These are phyloP conservation scores for Philopedon plagiatum DNA, from an alignment of 2,888 invertebrate genomes.

Conservation along the genomic window DNA sequence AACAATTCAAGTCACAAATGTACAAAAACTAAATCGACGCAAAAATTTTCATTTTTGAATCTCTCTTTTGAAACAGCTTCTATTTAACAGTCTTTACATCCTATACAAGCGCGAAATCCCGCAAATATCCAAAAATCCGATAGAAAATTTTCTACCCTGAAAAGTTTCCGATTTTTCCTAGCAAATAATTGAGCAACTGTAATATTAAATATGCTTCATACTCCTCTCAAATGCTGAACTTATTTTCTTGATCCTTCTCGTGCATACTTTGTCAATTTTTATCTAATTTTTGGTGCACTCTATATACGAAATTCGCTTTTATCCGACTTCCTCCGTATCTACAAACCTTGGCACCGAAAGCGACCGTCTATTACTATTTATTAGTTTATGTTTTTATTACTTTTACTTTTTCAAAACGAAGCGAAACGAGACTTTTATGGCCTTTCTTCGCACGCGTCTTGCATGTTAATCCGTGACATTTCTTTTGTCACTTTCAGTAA, in stretches of 20 bases:
- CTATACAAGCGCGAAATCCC: no score
- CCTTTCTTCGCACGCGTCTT: constrained; percentile 42
- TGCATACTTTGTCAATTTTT: no score
- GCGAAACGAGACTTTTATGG: constrained; percentile 23
- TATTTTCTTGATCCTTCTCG: no score
- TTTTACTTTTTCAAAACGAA: constrained; percentile 32
- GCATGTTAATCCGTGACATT: constrained; percentile 18
- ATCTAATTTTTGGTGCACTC: background rate
- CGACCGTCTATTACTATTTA: constrained; percentile 26
- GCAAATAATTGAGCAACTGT: no score
- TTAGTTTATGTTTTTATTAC: constrained; percentile 36
- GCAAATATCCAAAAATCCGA: no score
- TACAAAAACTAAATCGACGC: no score
- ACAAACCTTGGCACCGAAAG: constrained; percentile 40
- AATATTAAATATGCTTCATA: background rate
- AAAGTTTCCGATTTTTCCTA: no score
- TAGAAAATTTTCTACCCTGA: no score
- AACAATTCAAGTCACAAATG: no score
- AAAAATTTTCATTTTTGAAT: no score
- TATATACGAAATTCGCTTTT: background rate
- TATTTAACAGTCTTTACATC: no score
- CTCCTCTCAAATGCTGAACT: background rate
- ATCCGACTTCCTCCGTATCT: background rate
- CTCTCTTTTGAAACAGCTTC: no score
- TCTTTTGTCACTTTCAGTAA: constrained; percentile 38